Percentiles rank a stretch among this genome's conserved stretches.
These are phyloP conservation scores for Hippocampus barbouri DNA, from an alignment of 2,113 vertebrate genomes.

Conservation along the genomic window DNA sequence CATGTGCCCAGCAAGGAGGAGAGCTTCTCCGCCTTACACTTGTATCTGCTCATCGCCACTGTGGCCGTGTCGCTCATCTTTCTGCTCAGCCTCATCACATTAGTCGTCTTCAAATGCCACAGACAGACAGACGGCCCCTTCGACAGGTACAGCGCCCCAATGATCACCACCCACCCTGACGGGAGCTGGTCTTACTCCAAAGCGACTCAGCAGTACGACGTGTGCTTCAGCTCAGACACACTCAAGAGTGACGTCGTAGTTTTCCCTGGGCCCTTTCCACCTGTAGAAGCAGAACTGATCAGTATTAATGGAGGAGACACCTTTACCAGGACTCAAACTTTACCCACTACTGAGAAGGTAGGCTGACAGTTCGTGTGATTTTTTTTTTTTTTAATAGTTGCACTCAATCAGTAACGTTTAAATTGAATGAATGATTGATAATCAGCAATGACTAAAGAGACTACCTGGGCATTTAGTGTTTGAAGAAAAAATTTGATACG, in stretches of 20 bases:
- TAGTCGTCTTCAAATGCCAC: conserved; percentile 56
- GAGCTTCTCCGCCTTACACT: conserved; percentile 65
- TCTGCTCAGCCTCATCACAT: conserved; percentile 48
- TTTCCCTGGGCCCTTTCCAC: conserved; percentile 21
- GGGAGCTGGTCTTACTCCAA: conserved; percentile 68
- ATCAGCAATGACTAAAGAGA: background rate
- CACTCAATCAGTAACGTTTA: background rate
- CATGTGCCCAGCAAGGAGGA: conserved; percentile 60
- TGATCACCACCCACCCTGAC: conserved; percentile 61
- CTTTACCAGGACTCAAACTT: conserved; percentile 27
- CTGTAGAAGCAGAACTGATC: conserved; percentile 38
- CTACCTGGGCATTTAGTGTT: background rate
- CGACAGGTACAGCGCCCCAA: conserved; percentile 43
- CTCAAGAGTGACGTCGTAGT: conserved; percentile 61
- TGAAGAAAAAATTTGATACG: background rate
- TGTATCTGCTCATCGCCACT: conserved; percentile 74
- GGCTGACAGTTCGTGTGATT: background rate
- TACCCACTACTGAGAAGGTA: conserved; percentile 22
- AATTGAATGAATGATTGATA: background rate
- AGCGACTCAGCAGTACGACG: conserved; percentile 64
- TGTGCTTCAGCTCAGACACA: conserved; percentile 67
- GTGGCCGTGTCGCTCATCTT: conserved; percentile 76
- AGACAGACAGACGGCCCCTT: conserved; percentile 40
- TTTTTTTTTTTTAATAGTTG: background rate
- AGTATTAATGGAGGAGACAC: conserved; percentile 42